Conservation (phyloP, 2,888 invertebrate genomes). For the Flabesymbios commensalis region DNA sequence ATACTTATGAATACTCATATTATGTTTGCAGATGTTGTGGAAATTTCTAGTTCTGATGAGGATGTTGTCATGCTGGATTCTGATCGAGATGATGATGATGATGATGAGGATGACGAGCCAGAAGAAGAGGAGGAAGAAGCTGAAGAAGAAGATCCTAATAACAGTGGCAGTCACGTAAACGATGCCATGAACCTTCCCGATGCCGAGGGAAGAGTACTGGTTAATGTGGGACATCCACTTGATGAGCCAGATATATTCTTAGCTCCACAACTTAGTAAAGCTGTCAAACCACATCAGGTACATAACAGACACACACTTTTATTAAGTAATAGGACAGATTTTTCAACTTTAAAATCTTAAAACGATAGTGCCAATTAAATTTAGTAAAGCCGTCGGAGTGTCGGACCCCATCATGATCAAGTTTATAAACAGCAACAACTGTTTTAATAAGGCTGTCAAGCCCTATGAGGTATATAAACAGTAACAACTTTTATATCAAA, state of each 20-base stretch:
- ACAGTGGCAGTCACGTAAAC: constrained; percentile 87
- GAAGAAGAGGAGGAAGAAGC: constrained; percentile 55
- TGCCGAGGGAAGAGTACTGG: constrained; percentile 85
- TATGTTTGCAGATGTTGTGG: constrained; percentile 43
- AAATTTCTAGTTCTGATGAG: constrained; percentile 66
- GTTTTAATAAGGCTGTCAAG: too few species aligned
- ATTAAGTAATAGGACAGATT: background rate
- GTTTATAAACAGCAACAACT: too few species aligned
- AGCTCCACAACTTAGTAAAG: constrained; percentile 82
- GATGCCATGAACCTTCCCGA: constrained; percentile 89
- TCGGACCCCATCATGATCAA: too few species aligned
- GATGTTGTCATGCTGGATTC: constrained; percentile 80
- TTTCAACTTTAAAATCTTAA: too few species aligned
- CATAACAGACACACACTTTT: background rate
- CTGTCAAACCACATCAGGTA: constrained; percentile 95
- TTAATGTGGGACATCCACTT: constrained; percentile 91
- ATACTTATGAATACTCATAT: too few species aligned
- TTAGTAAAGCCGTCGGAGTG: too few species aligned
- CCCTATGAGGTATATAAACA: too few species aligned
- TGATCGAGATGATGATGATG: constrained; percentile 62
- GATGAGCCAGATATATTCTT: constrained; percentile 89
- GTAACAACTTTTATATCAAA: too few species aligned
- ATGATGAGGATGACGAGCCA: constrained; percentile 51
- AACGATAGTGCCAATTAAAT: too few species aligned
- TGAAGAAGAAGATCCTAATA: constrained; percentile 82